Evolutionary conservation across 1,140 invertebrate genomes (phyloP), one percentile per base, ranked within the genome.

Genomic region (Drosophila ercepeae): DNA sequence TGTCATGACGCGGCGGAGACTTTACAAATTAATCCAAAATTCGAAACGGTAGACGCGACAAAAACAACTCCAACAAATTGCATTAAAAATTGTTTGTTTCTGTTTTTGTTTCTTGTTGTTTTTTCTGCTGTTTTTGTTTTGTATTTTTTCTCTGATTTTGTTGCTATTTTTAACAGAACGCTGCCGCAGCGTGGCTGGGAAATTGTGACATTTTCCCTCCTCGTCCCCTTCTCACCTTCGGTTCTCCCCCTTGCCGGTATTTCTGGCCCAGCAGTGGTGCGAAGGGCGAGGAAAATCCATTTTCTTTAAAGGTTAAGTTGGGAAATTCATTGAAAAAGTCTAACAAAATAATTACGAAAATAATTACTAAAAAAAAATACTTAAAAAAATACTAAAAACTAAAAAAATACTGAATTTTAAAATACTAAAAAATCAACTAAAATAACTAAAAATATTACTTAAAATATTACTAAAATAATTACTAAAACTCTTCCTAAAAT

Each of bases 21-120:
- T 79, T 59, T 86, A 84, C 81, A 84, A 84, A 84, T 84, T 84
- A 84, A 84, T 84, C 81, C 81, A 69, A 78, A 86, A 79, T 84
- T 67, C 81, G 29, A 73, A 84, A 75, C 71, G 75, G 77, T 78
- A 75, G 77, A 81, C 73, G 75, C 68, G 75, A 75, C 71, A 64
- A 64, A 46, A 68, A 51, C 46, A 68, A 51, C 46, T 16, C 52
- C 63, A 77, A 64, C 52, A 82, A 82, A 83, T 79, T 75, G 75
- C 60, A 78, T 78, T 64, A 74, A 78, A 75, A 79, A 75, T 84
- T 25, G 7, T 18, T 19, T 16, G 42, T 53, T 16, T 32, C 4
- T 25, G 5, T 25, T 4, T 25, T 55, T 59, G 34, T 4, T 46
- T 57, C 16, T 29, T 69, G 52, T 70, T 50, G 50, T 55, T 68